Percentiles rank a stretch among this genome's conserved stretches.
These are phyloP conservation scores for Nematolebias whitei DNA, from an alignment of 2,113 vertebrate genomes.

Conservation along the genomic window DNA sequence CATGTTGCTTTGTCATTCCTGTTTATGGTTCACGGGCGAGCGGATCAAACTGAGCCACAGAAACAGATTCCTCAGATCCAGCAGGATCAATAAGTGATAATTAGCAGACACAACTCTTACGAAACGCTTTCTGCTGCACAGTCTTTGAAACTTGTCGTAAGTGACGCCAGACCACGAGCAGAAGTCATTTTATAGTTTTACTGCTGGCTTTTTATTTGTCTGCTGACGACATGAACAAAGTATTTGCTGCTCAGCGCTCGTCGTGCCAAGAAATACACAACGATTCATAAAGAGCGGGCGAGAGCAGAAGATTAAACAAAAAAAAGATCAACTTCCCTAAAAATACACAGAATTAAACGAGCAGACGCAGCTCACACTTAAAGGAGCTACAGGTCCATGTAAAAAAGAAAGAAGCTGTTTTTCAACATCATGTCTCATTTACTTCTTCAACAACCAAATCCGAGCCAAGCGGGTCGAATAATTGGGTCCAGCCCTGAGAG, in stretches of 20 bases:
- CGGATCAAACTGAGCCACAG: no score
- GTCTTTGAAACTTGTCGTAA: neutral
- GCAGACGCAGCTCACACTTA: constrained; percentile 55
- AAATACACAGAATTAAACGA: constrained; percentile 41
- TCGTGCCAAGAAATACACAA: constrained; percentile 74
- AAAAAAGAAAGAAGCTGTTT: constrained; percentile 63
- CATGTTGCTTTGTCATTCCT: no score
- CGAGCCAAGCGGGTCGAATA: constrained; percentile 54
- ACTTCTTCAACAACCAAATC: constrained; percentile 62
- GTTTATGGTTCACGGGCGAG: no score
- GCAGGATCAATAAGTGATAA: no score
- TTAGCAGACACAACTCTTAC: no score
- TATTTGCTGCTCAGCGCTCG: constrained; percentile 66
- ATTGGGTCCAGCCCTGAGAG: constrained; percentile 55
- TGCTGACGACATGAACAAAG: constrained; percentile 61
- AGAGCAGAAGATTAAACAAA: constrained; percentile 24
- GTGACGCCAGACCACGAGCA: constrained; percentile 38
- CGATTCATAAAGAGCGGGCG: constrained; percentile 24
- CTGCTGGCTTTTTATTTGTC: constrained; percentile 60
- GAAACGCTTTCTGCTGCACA: no score
- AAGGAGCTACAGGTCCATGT: constrained; percentile 49
- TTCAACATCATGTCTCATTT: constrained; percentile 70
- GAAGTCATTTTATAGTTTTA: constrained; percentile 63
- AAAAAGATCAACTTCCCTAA: constrained; percentile 58
- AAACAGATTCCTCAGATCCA: no score